These are phyloP conservation scores for Sitobion miscanthi DNA, from an alignment of 1,140 invertebrate genomes.

Conservation along the genomic window DNA sequence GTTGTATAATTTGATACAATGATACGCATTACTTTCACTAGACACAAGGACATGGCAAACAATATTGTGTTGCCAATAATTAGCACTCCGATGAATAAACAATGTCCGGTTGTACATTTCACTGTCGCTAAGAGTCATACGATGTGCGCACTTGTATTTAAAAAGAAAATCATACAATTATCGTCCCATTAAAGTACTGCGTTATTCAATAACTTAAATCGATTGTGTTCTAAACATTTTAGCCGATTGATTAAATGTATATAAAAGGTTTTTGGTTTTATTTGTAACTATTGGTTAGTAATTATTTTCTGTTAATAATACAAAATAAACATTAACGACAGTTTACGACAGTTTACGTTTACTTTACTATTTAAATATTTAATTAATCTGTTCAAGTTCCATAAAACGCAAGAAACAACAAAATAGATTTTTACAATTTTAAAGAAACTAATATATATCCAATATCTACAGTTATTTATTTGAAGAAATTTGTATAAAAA, in stretches of 20 bases:
- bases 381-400: not conserved
- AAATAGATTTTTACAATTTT: not conserved
- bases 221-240: not conserved
- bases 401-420: not conserved
- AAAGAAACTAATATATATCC: not conserved
- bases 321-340: not conserved
- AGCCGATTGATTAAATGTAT: not conserved
- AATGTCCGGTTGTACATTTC: slow-evolving; percentile 43
- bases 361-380: not conserved
- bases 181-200: not conserved
- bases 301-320: not conserved
- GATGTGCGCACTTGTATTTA: not conserved
- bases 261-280: not conserved
- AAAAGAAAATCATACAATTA: not conserved
- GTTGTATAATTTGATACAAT: slow-evolving; percentile 32
- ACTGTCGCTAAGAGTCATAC: not conserved
- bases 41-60: slow-evolving; percentile 26
- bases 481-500: not conserved
- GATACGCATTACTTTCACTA: slow-evolving; percentile 28
- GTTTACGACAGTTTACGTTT: not conserved
- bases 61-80: slow-evolving; percentile 30
- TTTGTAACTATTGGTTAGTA: not conserved
- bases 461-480: not conserved
- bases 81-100: slow-evolving; percentile 33
- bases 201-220: not conserved